Evolutionary conservation across 2,888 invertebrate species (phyloP), one percentile per base, ranked within the genome.

Genomic region (Sclerodermus sp.): DNA sequence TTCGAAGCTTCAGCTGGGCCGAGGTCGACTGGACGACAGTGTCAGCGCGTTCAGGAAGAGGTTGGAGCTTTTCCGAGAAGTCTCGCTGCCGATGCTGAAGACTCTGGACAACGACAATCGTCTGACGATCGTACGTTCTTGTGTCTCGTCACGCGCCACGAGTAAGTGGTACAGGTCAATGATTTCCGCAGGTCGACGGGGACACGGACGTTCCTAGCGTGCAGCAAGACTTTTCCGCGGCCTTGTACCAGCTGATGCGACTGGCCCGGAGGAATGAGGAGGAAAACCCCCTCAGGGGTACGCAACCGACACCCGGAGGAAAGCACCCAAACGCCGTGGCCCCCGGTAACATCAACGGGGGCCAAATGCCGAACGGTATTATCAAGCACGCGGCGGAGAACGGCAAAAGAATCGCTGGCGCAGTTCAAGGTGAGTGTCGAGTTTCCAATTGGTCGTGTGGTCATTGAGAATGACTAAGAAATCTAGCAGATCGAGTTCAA

Each of bases 31-130:
- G 12, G 95, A 95, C 73, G 94, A 95, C 79, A 90, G 89, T 8
- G 90, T 91, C 17, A 89, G 90, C 8, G 91, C 93, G 0, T 93
- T 94, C 77, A 82, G 91, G 36, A 83, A 90, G 49, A 83, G 94
- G 23, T 81, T 96, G 44, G 92, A 92, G 76, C 84, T 92, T 53
- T 96, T 96, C 80, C 84, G 95, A 1, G 91, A 93, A 68, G 85
- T 89, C 49, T 91, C 93, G 1, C 81, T 96, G 62, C 94, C 94
- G 1, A 91, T 95, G 91, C 82, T 96, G 48, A 93, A 93, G 79
- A 83, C 83, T 1, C 80, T 95, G 78, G 95, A 95, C 71, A 88
- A 87, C 64, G 86, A 88, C 57, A 89, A 87, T 68, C 84, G 95
- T 42, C 82, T 96, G 41, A 87, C 88, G 55, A 93, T 95, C 71